phyloP scores from a whole-genome alignment of 2,797 vertebrate genomes.

The Coranthus polyacanthus region DNA sequence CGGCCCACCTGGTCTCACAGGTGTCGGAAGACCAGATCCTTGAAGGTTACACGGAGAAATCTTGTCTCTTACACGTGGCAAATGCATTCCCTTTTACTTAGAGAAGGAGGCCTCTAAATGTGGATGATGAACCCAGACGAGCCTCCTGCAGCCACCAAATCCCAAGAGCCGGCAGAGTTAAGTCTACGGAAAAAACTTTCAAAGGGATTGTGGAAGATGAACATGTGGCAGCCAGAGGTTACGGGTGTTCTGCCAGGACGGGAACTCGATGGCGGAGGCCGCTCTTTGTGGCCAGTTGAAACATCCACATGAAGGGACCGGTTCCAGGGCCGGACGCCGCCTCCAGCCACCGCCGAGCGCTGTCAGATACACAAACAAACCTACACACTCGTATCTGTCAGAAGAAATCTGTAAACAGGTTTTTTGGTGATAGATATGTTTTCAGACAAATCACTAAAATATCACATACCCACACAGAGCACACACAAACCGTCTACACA shows the following conservation, averaged over 20 bases:
- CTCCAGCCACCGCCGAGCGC: constrained; percentile 29
- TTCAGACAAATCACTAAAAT: constrained; percentile 54
- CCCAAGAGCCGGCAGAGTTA: constrained; percentile 27
- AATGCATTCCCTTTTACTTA: no score
- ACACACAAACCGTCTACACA: constrained; percentile 31
- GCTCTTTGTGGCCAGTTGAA: constrained; percentile 52
- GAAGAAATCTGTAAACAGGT: constrained; percentile 35
- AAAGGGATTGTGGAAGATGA: constrained; percentile 55
- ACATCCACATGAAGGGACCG: constrained; percentile 67
- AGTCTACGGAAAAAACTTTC: constrained; percentile 51
- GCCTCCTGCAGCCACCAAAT: constrained; percentile 31
- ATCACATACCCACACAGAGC: constrained; percentile 49
- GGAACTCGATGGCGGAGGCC: constrained; percentile 43
- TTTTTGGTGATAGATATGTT: constrained; percentile 33
- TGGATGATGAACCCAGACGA: constrained; percentile 19
- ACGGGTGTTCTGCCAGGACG: constrained; percentile 60
- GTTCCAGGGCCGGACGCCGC: constrained; percentile 51
- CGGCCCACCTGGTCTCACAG: constrained; percentile 66
- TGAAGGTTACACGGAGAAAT: constrained; percentile 2
- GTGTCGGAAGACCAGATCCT: constrained; percentile 40
- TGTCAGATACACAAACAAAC: constrained; percentile 68
- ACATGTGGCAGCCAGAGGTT: constrained; percentile 76
- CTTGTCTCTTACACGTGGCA: background rate
- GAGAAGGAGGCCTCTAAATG: constrained; percentile 21
- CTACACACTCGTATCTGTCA: constrained; percentile 46